A percentile compares a stretch with the other conserved stretches of the same genome.
Evolutionary conservation across 1,140 invertebrate species (phyloP).

Genomic region (Euura saliciscinereae): DNA sequence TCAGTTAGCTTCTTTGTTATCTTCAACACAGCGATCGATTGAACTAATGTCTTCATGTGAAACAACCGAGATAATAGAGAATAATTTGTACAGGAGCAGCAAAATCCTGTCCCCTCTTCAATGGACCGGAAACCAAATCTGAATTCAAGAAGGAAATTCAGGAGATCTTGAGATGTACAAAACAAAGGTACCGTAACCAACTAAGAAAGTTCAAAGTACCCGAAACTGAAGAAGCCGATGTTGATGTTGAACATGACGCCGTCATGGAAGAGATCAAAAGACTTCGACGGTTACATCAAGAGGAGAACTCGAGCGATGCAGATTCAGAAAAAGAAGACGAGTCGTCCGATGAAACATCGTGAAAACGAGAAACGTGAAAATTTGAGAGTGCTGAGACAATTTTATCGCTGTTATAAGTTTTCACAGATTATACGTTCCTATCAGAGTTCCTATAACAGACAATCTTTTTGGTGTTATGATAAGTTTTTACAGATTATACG

Average conservation of each 20-base stretch:
- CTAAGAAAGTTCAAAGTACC: neutral
- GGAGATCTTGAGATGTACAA: neutral
- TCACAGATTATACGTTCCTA: too few species aligned
- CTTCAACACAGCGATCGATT: neutral
- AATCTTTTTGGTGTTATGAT: too few species aligned
- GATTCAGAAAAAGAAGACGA: neutral
- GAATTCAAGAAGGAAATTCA: neutral
- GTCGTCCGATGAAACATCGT: neutral
- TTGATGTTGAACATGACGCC: neutral
- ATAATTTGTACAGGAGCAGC: neutral
- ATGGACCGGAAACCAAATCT: neutral
- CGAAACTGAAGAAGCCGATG: neutral
- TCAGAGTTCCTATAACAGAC: too few species aligned
- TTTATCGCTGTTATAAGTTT: too few species aligned
- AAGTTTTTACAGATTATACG: too few species aligned
- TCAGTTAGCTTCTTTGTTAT: neutral
- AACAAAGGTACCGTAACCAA: constrained; percentile 1
- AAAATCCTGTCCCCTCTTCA: neutral
- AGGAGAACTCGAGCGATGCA: neutral
- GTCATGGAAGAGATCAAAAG: neutral
- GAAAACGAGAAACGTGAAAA: too few species aligned
- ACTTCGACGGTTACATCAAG: neutral
- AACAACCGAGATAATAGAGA: neutral
- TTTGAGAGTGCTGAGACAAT: too few species aligned
- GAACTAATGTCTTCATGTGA: neutral